These are phyloP conservation scores for Epinephelus lanceolatus DNA, from an alignment of 2,113 vertebrate genomes.

Conservation along the genomic window DNA sequence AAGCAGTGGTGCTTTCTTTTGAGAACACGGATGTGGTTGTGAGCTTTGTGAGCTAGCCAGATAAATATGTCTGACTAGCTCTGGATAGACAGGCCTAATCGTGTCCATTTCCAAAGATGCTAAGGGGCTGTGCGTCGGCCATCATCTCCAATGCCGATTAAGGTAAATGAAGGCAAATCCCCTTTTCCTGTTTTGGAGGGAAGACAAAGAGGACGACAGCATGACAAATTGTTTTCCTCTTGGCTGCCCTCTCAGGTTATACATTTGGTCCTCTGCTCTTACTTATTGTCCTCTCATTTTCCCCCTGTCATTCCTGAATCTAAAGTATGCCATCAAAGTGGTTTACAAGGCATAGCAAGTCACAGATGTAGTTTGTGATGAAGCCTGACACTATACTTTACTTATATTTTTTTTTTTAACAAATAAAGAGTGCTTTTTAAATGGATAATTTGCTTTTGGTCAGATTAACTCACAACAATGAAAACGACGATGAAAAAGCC, in stretches of 20 bases:
- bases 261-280: not conserved
- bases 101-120: not conserved
- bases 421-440: not conserved
- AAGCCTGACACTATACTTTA: not conserved
- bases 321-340: not conserved
- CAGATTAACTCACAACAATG: not conserved
- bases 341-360: not conserved
- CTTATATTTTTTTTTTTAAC: not conserved
- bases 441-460: not conserved
- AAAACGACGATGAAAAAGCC: not conserved
- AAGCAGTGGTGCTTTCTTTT: not conserved
- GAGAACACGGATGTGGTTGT: not conserved
- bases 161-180: not conserved
- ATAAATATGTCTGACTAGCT: not conserved
- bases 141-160: not conserved
- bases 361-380: not conserved
- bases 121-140: too few relatives aligned
- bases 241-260: conserved; percentile 34
- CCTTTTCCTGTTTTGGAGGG: not conserved
- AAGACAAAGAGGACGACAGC: conserved; percentile 29
- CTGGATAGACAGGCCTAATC: not conserved
- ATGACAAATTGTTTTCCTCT: conserved; percentile 46
- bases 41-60: not conserved
- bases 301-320: not conserved
- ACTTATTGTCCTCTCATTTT: not conserved